Base-by-base conservation (phyloP, 1,140 invertebrate species). In the Lycorma delicatula region DNA sequence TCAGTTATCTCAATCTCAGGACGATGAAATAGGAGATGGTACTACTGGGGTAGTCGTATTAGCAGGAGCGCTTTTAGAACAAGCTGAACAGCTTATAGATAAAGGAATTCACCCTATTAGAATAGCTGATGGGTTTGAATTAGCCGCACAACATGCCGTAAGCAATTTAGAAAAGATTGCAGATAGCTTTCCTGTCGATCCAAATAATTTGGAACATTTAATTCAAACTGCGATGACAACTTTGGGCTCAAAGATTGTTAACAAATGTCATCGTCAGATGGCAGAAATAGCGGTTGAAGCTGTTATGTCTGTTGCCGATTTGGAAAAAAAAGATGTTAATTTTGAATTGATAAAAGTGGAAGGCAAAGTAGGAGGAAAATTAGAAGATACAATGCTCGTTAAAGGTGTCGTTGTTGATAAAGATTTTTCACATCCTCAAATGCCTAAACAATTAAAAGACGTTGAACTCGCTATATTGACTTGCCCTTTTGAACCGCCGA, bases 11-110 rank as follows among this genome's bases (percentile, higher is more conserved):
- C 94, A 99, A 72, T 98, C 95, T 56, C 97, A 99, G 72, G 97
- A 99, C 75, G 94, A 98, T 78, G 97, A 99, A 79, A 99, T 99
- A 70, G 97, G 97, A 22, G 97, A 99, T 80, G 97, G 97, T 36
- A 99, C 97, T 12, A 99, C 97, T 54, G 97, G 97, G 23, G 97
- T 99, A 67, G 97, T 99, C 75, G 87, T 93, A 2, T 68, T 93
- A 28, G 87, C 87, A 66, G 93, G 97, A 54, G 93, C 97, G 23
- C 75, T 99, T 0, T 71, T 99, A 29, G 97, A 99, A 72, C 93
- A 98, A 71, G 96, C 97, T 3, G 92, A 96, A 64, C 75, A 83
- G 60, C 69, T 99, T 1, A 71, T 99, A 0, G 95, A 99, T 74
- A 88, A 92, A 70, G 97, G 97, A 18, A 97, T 99, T 71, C 97